phyloP scores from a whole-genome alignment of 2,113 vertebrate genomes.

The Micronisus gabar region DNA sequence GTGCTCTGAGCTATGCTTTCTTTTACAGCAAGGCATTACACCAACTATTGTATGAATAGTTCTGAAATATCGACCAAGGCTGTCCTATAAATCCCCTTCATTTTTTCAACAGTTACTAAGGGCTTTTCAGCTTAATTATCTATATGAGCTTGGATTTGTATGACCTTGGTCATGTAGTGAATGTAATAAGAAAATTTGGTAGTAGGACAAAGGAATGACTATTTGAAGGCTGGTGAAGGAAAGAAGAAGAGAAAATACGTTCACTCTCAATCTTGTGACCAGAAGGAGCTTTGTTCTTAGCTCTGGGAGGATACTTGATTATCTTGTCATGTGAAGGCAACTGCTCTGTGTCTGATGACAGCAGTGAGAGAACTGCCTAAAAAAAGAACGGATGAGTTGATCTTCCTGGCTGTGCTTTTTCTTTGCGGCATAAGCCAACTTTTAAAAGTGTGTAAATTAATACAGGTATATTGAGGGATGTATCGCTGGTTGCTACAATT shows the following conservation, averaged over 20 bases:
- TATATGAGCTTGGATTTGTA: neutral
- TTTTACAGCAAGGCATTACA: conserved; percentile 52
- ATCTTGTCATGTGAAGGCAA: neutral
- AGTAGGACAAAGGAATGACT: neutral
- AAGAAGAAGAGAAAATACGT: neutral
- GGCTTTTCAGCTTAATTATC: neutral
- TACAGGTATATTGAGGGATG: neutral
- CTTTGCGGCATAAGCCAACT: neutral
- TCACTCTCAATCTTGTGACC: neutral
- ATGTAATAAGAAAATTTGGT: neutral
- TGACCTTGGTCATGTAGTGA: neutral
- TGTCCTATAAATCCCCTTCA: neutral
- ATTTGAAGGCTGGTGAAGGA: neutral
- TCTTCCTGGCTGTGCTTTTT: neutral
- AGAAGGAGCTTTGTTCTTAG: neutral
- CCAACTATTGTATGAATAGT: conserved; percentile 70
- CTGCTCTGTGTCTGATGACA: neutral
- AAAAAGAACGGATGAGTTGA: neutral
- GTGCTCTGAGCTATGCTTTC: conserved; percentile 59
- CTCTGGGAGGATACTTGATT: neutral
- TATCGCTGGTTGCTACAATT: neutral
- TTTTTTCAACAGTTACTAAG: neutral
- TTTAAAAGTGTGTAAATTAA: neutral
- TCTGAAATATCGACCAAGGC: conserved; percentile 5
- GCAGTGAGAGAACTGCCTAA: neutral